phyloP scores from a whole-genome alignment of 2,888 invertebrate species.

The Chironomus riparius region DNA sequence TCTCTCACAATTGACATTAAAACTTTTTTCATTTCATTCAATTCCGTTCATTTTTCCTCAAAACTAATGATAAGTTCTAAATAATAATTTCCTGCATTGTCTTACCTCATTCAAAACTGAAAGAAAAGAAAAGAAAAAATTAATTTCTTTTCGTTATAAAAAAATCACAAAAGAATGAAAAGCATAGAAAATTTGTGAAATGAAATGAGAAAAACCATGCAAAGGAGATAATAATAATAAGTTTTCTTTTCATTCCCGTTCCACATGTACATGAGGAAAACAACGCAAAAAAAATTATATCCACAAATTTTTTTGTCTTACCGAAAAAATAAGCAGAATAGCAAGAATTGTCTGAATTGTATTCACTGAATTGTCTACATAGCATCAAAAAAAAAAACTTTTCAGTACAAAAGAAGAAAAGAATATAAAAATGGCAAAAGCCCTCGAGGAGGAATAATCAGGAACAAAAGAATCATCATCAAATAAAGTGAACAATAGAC shows the following conservation, averaged over 20 bases:
- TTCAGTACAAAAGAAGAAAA: neutral
- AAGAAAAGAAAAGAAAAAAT: too few relatives aligned
- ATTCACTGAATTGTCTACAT: neutral
- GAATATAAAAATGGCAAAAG: neutral
- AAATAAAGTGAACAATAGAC: slow-evolving; percentile 10
- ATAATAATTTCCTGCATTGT: too few relatives aligned
- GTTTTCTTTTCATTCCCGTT: neutral
- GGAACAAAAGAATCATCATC: slow-evolving; percentile 15
- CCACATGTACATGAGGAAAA: neutral
- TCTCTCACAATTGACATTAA: too few relatives aligned
- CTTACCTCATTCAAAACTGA: too few relatives aligned
- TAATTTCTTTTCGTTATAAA: too few relatives aligned
- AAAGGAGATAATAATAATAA: neutral
- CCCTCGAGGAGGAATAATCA: slow-evolving; percentile 10
- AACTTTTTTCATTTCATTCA: too few relatives aligned
- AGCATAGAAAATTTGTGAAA: neutral
- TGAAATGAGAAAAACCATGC: neutral
- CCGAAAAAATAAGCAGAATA: neutral
- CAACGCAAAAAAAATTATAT: too few relatives aligned
- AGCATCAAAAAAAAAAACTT: neutral
- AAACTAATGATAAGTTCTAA: too few relatives aligned
- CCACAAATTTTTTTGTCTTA: neutral
- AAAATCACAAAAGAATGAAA: neutral
- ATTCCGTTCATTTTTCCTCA: too few relatives aligned
- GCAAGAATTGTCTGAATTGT: neutral